Evolutionary conservation across 2,797 vertebrate species (phyloP).

Genomic region (Epinephelus malabaricus): DNA sequence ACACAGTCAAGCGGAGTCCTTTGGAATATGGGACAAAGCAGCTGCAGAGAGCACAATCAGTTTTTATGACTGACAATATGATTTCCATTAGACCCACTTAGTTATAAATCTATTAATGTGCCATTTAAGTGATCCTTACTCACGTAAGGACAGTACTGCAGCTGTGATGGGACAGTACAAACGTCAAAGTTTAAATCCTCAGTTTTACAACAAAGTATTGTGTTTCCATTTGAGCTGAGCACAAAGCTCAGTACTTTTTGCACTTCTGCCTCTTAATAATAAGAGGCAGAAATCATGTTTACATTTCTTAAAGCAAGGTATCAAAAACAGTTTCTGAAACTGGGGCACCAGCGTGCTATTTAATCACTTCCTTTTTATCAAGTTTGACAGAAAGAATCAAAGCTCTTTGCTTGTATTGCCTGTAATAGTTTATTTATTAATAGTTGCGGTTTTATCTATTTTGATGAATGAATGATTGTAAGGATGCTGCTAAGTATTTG

Average conservation of each 20-base stretch:
- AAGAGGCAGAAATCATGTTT: too few species aligned
- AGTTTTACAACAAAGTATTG: not conserved
- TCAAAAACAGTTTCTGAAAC: too few species aligned
- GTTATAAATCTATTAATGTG: constrained; percentile 18
- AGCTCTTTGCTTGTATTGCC: too few species aligned
- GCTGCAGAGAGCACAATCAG: constrained; percentile 3
- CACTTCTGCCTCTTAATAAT: too few species aligned
- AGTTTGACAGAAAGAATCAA: too few species aligned
- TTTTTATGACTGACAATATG: constrained; percentile 20
- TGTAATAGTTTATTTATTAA: too few species aligned
- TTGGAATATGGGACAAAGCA: not conserved
- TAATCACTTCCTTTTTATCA: too few species aligned
- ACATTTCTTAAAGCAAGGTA: too few species aligned
- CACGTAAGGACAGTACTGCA: not conserved
- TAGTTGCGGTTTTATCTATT: too few species aligned
- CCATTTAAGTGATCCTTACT: not conserved
- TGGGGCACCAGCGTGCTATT: too few species aligned
- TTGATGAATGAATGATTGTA: too few species aligned
- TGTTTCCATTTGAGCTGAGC: not conserved
- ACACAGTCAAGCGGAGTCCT: not conserved
- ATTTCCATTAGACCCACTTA: constrained; percentile 35
- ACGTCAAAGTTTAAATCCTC: not conserved
- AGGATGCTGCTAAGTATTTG: too few species aligned
- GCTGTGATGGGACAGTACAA: not conserved
- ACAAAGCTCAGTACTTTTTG: not conserved